These are phyloP conservation scores for Spisula subtruncata DNA, from an alignment of 2,888 invertebrate genomes.

Conservation along the genomic window DNA sequence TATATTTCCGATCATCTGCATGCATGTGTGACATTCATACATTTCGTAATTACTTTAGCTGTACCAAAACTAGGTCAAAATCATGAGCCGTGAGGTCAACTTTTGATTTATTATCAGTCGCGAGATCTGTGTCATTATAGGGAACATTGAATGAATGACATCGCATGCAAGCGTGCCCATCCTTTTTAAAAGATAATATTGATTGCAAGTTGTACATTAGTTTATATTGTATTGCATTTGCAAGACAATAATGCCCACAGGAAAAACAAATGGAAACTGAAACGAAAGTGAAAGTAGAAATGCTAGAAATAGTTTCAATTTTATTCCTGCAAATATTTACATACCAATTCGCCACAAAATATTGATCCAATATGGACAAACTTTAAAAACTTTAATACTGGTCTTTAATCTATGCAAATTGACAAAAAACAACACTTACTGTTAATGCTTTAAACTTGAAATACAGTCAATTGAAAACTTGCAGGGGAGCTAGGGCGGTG, in stretches of 20 bases:
- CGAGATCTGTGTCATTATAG: neutral
- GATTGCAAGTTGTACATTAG: neutral
- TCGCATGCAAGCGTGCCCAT: neutral
- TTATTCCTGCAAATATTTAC: no score
- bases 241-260: neutral
- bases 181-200: neutral
- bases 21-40: neutral
- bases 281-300: conserved; percentile 1
- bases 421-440: no score
- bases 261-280: neutral
- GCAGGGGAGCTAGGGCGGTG: no score
- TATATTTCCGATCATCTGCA: neutral
- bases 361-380: no score
- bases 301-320: no score
- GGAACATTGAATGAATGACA: neutral
- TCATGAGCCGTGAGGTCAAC: neutral
- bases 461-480: no score
- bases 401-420: no score
- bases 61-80: neutral
- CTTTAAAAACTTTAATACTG: no score
- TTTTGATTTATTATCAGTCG: neutral
- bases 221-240: neutral
- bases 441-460: no score
- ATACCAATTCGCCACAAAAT: no score
- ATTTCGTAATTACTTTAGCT: neutral